phyloP scores from a whole-genome alignment of 2,888 invertebrate species.

The Drosophila affinis region DNA sequence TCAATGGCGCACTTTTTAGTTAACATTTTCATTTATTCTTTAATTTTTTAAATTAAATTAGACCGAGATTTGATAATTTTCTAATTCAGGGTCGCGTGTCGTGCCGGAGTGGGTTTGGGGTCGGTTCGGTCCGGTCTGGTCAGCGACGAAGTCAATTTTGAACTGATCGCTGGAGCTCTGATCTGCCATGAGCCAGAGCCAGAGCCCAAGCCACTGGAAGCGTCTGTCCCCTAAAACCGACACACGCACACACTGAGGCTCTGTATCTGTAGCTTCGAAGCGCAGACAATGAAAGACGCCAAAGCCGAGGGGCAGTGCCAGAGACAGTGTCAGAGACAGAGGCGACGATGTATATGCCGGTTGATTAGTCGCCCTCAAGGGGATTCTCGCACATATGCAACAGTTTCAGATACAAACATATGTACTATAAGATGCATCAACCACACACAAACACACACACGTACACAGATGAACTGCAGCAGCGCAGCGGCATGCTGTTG shows the following conservation, averaged over 20 bases:
- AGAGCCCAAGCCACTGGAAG: not conserved
- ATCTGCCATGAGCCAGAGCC: not conserved
- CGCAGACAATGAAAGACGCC: slow-evolving; percentile 34
- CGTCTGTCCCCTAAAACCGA: slow-evolving; percentile 23
- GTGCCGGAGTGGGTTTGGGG: slow-evolving; percentile 15
- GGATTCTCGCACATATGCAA: slow-evolving; percentile 26
- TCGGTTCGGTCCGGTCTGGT: slow-evolving; percentile 40
- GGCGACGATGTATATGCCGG: slow-evolving; percentile 60
- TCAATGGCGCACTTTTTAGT: slow-evolving; percentile 13
- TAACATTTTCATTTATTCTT: slow-evolving; percentile 42
- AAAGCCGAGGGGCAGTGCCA: slow-evolving; percentile 17
- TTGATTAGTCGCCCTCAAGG: slow-evolving; percentile 73
- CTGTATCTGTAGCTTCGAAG: slow-evolving; percentile 3
- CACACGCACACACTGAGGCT: not conserved
- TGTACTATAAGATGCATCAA: slow-evolving; percentile 51
- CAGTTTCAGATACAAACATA: slow-evolving; percentile 9
- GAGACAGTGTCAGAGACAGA: not conserved
- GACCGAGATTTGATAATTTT: slow-evolving; percentile 29
- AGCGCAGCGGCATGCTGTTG: slow-evolving; percentile 39
- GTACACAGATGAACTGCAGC: not conserved
- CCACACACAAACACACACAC: slow-evolving; percentile 31
- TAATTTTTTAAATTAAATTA: slow-evolving; percentile 57
- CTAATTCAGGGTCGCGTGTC: slow-evolving; percentile 42
- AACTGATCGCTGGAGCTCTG: slow-evolving; percentile 73
- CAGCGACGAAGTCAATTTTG: slow-evolving; percentile 52